Conservation (phyloP, 30 jellyfish, hydroid and myxozoan genomes). For the Cassiopea xamachana region DNA sequence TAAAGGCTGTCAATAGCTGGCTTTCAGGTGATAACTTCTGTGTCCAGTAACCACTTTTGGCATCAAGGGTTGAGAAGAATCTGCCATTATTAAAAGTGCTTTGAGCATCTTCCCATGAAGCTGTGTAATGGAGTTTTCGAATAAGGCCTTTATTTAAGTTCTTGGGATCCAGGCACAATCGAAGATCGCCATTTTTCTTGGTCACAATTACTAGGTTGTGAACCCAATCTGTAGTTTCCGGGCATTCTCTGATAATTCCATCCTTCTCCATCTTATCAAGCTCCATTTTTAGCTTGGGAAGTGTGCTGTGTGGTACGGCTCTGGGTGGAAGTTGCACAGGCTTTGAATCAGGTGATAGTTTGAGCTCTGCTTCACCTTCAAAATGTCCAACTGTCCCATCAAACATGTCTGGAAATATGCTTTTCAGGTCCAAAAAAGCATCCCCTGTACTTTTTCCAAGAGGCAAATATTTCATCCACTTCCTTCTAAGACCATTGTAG, state of each 20-base stretch:
- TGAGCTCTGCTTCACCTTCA: slow-evolving; percentile 46
- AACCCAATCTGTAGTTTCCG: slow-evolving; percentile 47
- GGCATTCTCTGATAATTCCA: slow-evolving; percentile 49
- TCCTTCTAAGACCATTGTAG: slow-evolving; percentile 1
- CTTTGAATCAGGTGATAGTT: slow-evolving; percentile 33
- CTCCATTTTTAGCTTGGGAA: slow-evolving; percentile 33
- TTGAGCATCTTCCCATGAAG: slow-evolving; percentile 65
- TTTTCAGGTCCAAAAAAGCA: slow-evolving; percentile 4
- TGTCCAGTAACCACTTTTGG: slow-evolving; percentile 58
- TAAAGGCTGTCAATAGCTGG: slow-evolving; percentile 52
- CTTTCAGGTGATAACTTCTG: slow-evolving; percentile 28
- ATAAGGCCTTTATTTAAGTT: slow-evolving; percentile 31
- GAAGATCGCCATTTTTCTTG: slow-evolving; percentile 35
- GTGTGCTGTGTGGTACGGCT: slow-evolving; percentile 20
- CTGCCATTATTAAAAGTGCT: slow-evolving; percentile 33
- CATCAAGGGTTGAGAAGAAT: slow-evolving; percentile 57
- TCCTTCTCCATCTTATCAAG: slow-evolving; percentile 52
- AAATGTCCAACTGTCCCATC: slow-evolving; percentile 56
- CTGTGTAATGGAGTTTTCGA: slow-evolving; percentile 47
- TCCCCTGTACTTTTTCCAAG: slow-evolving; percentile 35
- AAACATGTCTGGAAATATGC: slow-evolving; percentile 25
- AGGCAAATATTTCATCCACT: slow-evolving; percentile 41
- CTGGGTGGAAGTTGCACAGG: slow-evolving; percentile 51
- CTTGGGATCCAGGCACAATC: slow-evolving; percentile 48
- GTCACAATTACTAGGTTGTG: slow-evolving; percentile 44